Base-by-base conservation (phyloP, 2,888 invertebrate species). In the Adineta ricciae region DNA sequence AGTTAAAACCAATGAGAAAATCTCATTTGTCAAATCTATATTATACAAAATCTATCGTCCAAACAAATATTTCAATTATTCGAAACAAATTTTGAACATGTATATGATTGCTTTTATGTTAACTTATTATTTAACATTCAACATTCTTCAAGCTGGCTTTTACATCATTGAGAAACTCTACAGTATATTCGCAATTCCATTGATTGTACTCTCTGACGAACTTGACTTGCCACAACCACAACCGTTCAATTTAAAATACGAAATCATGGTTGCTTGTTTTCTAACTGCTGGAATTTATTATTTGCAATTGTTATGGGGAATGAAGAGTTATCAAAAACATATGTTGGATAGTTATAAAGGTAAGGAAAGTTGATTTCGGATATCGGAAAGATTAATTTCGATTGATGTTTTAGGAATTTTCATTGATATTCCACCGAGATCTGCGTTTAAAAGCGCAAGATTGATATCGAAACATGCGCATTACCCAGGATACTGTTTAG, bases 101-200 rank as follows among this genome's bases (percentile, higher is more conserved):
- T 73, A 85, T 78, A 83, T 85, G 16, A 85, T 85, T 56, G 85
- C 85, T 8, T 84, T 83, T 82, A 85, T 85, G 64, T 54, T 85
- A 54, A 72, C 83, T 14, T 85, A 85, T 78, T 85, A 85, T 56
- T 54, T 85, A 54, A 85, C 85, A 36, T 84, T 46, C 56, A 78
- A 78, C n/a, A 78, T 85, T 27, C 41, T 85, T 24, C 64, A 83
- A 32, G 52, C 50, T 14, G 82, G 83, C 27, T 73, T 85, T 41
- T 73, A 85, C 50, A 83, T 85, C 24, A 84, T 85, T 54, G 78
- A 83, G 50, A 85, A 85, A 84, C 21, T 83, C 19, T 52, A 83
- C 50, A 46, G 73, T n/a, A 50, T 78, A 21, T 83, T 73, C 14
- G 78, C 73, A 1, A 78, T 73, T 38, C 83, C 49, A 41, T 56